Conservation (phyloP, 2,888 invertebrate species). For the Creontiades dilutus region DNA sequence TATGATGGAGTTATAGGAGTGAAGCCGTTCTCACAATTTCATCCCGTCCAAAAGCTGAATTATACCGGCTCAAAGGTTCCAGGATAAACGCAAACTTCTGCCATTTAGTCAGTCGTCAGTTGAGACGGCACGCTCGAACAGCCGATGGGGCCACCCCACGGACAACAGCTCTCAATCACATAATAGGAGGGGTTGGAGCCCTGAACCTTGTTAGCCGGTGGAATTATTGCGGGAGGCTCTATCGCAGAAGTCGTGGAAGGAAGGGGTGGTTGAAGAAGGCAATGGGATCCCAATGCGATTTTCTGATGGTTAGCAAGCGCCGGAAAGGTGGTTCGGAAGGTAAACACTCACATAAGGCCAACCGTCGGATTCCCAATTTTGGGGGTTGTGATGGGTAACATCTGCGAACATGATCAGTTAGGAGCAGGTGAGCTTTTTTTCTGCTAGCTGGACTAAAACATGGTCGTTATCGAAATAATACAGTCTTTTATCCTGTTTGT, state of each 20-base stretch:
- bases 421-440: conserved; percentile 31
- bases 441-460: background rate
- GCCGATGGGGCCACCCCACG: background rate
- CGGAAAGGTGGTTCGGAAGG: background rate
- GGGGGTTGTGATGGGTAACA: conserved; percentile 43
- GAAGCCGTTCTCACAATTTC: no score
- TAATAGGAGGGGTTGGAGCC: conserved; percentile 13
- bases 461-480: background rate
- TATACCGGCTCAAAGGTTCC: no score
- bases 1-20: no score
- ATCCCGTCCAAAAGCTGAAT: no score
- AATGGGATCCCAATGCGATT: conserved; percentile 7
- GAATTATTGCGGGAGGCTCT: conserved; percentile 4
- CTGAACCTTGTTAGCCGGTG: conserved; percentile 37
- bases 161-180: conserved; percentile 41
- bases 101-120: conserved; percentile 18
- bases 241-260: background rate
- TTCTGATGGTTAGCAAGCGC: background rate
- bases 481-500: no score
- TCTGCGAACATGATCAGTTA: conserved; percentile 35
- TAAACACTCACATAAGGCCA: conserved; percentile 32
- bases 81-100: background rate
- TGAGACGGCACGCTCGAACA: conserved; percentile 31
- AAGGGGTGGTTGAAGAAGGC: background rate
- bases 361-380: conserved; percentile 50